Evolutionary conservation across 1,140 invertebrate genomes (phyloP), one percentile per base, ranked within the genome.

Genomic region (Bicyclus anynana): DNA sequence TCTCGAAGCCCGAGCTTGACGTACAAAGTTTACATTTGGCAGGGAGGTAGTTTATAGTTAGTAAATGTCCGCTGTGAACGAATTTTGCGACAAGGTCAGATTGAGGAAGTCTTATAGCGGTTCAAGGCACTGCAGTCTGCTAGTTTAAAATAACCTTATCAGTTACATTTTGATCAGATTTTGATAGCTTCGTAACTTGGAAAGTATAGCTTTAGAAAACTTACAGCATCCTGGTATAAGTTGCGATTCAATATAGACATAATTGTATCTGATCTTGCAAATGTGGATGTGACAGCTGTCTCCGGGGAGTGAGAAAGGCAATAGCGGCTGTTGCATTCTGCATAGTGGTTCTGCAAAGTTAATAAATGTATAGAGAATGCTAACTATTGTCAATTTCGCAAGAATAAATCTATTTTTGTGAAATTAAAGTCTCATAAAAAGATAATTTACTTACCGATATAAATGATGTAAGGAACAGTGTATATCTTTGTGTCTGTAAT

Each of bases 231-330:
- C 48, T 16, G 48, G 27, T 35, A 35, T 2, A 20, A 18, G 5
- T 50, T 50, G 48, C 6, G 48, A 35, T 4, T 50, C 48, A 9
- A 55, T 35, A 62, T 80, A 84, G 5, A 83, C 78, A 59, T 75
- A 82, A 59, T 84, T 81, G 59, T 82, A 84, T 56, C 67, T 72
- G 49, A 84, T 40, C 38, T 67, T 80, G 72, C 81, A 84, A 14
- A 80, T 49, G 51, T 74, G 56, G 2, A 69, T 44, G 5, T 53
- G 38, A 56, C 81, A 84, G 0, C 23, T 7, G 6, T 77, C 64
- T 13, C 62, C 63, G 3, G 79, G 70, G 1, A 69, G 17, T 0
- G 16, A 37, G 72, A 82, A 84, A 0, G 77, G 76, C 38, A 64
- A 33, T 13, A 74, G 49, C 0, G 82, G 82, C 12, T 29, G 18